Evolutionary conservation across 2,113 vertebrate species (phyloP).

Genomic region (Diadophis punctatus): DNA sequence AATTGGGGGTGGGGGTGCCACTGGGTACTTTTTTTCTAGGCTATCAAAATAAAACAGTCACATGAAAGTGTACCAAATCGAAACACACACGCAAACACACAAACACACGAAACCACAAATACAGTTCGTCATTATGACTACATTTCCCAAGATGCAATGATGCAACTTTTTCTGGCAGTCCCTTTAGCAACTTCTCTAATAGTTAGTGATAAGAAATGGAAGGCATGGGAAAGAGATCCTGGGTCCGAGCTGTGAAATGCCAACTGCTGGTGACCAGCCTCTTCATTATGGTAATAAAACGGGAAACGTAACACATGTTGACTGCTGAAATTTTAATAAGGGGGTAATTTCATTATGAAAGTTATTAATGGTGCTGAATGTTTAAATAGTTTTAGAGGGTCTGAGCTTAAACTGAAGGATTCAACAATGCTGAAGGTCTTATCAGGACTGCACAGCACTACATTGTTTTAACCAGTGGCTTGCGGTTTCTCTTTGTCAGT

Average conservation of each 20-base stretch:
- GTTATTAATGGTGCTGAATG: background rate
- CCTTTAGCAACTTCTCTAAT: constrained; percentile 50
- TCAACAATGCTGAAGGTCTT: constrained; percentile 27
- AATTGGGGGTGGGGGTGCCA: background rate
- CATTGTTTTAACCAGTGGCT: constrained; percentile 11
- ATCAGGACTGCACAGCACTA: constrained; percentile 20
- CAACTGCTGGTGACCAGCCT: constrained; percentile 63
- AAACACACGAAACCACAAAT: background rate
- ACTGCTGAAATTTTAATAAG: background rate
- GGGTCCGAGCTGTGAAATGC: constrained; percentile 59
- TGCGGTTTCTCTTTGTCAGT: constrained; percentile 37
- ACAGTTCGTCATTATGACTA: constrained; percentile 25
- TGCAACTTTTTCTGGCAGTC: constrained; percentile 24
- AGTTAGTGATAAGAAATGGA: constrained; percentile 3
- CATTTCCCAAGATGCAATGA: constrained; percentile 57
- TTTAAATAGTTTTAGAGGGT: background rate
- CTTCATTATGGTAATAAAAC: constrained; percentile 60
- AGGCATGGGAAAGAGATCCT: constrained; percentile 37
- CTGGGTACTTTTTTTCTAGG: background rate
- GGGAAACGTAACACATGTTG: rapidly evolving
- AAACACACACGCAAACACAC: background rate
- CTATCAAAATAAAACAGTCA: background rate
- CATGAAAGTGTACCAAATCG: background rate
- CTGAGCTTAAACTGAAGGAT: constrained; percentile 33
- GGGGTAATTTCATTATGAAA: constrained; percentile 26